A percentile compares a stretch with the other conserved stretches of the same genome.
These are phyloP conservation scores for Amyelois transitella DNA, from an alignment of 1,140 invertebrate genomes.

Conservation along the genomic window DNA sequence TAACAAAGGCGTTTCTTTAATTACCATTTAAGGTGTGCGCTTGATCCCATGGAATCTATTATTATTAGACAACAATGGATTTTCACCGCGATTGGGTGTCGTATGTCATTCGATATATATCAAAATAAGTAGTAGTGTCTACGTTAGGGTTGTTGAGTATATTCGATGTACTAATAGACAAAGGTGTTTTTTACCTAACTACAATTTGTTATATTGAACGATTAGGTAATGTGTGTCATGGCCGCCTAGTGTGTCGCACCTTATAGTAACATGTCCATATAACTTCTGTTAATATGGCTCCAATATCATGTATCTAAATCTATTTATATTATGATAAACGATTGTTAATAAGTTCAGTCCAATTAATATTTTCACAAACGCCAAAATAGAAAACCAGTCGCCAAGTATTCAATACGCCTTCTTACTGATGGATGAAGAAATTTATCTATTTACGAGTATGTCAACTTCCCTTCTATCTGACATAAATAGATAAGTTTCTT, in stretches of 20 bases:
- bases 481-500: too few relatives aligned
- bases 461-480: too few relatives aligned
- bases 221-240: conserved; percentile 32
- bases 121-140: neutral
- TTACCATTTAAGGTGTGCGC: neutral
- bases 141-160: neutral
- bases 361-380: too few relatives aligned
- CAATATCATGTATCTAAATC: neutral
- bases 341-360: too few relatives aligned
- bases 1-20: neutral
- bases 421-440: too few relatives aligned
- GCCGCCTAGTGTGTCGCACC: conserved; percentile 19
- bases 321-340: too few relatives aligned
- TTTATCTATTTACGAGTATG: too few relatives aligned
- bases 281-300: neutral
- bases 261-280: neutral
- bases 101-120: too few relatives aligned
- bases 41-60: neutral
- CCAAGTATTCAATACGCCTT: too few relatives aligned
- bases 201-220: conserved; percentile 20
- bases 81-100: too few relatives aligned
- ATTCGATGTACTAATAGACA: neutral
- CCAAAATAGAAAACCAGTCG: too few relatives aligned
- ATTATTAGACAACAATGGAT: too few relatives aligned
- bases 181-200: neutral